Percentiles rank a stretch among this genome's conserved stretches.
Evolutionary conservation across 2,113 vertebrate genomes (phyloP).

Genomic region (Tichodroma muraria): DNA sequence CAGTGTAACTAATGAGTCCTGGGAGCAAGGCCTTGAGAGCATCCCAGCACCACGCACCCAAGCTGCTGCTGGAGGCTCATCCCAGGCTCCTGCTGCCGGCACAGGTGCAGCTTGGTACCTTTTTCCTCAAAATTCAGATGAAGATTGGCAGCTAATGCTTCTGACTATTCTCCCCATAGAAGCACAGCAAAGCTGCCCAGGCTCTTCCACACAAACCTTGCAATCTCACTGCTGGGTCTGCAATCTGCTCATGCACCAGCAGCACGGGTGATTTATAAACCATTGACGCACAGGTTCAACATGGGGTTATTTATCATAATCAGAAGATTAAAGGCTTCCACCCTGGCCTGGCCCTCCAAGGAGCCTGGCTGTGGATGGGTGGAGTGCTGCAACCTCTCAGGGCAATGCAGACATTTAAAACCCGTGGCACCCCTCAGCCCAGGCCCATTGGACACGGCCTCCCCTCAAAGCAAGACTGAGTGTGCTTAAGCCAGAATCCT

Average conservation of each 20-base stretch:
- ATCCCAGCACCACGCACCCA: background rate
- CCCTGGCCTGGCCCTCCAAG: background rate
- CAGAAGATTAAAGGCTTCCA: background rate
- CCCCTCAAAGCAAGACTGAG: background rate
- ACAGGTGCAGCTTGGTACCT: fast-evolving
- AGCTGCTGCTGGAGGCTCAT: background rate
- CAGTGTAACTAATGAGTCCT: background rate
- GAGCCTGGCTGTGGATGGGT: background rate
- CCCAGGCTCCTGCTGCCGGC: fast-evolving
- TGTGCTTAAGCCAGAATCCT: background rate
- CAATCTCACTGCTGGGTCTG: background rate
- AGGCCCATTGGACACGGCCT: fast-evolving
- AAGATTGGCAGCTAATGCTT: background rate
- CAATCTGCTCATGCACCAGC: background rate
- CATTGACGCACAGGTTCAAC: background rate
- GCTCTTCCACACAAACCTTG: background rate
- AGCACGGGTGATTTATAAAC: background rate
- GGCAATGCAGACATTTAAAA: background rate
- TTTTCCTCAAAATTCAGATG: background rate
- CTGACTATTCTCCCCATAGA: background rate
- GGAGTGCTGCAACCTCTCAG: background rate
- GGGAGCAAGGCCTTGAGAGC: background rate
- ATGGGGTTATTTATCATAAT: background rate
- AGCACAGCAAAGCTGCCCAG: background rate
- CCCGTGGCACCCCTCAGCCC: background rate